Evolutionary conservation across 2,888 invertebrate genomes (phyloP), one percentile per base, ranked within the genome.

Genomic region (Nezara viridula): DNA sequence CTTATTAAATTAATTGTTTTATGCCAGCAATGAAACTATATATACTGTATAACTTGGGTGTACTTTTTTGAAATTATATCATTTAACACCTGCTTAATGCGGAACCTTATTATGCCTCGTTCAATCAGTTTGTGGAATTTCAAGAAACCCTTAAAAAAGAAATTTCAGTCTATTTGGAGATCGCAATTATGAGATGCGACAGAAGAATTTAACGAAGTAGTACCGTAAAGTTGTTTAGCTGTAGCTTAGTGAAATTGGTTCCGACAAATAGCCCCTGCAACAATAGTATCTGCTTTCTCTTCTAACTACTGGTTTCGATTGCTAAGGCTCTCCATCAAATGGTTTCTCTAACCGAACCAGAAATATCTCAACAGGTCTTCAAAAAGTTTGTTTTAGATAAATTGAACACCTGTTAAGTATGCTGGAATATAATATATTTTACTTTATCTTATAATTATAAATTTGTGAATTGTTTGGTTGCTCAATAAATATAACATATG

Each of bases 221-320:
- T 73, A 19, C 16, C 5, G 77, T 81, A 44, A 44, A n/a, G 44
- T 44, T 81, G 44, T 44, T 81, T 24, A 14, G 81, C 44, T 24
- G 19, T 12, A 44, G 81, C 24, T 81, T n/a, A n/a, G 40, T 44
- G 81, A 81, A 81, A 81, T 81, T 24, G 44, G 81, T n/a, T 77
- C 5, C 40, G 77, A 77, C 44, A 44, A 81, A 81, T n/a, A n/a
- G 44, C 0, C 40, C 12, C 24, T n/a, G 3, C 32, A 77, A 81
- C 81, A 81, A 81, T 81, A 37, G 73, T 37, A 21, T 16, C n/a
- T 44, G 44, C 81, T 81, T 81, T 81, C 44, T 81, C 81, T 37
- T 44, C 10, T 66, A 66, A 66, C 19, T 32, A 32, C 9, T 37
- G 19, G 66, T 66, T 66, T 37, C 66, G 19, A 66, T 37, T 32